Evolutionary conservation across 2,113 vertebrate genomes (phyloP).

Genomic region (Megalops atlanticus): DNA sequence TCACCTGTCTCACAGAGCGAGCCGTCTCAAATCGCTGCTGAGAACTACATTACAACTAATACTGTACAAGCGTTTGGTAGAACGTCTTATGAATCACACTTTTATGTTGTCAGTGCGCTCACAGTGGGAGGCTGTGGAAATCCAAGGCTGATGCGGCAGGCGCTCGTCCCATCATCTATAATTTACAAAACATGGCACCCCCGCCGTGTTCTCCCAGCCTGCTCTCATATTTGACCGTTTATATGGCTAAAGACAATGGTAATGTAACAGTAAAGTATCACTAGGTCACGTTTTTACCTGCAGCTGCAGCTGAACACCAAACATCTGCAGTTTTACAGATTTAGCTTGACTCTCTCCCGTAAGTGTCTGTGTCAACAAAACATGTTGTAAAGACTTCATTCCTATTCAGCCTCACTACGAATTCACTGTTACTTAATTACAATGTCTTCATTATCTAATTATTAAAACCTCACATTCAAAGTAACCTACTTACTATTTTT

Average conservation of each 20-base stretch:
- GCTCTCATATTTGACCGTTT: neutral
- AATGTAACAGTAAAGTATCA: constrained; percentile 10
- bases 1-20: constrained; percentile 29
- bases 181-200: neutral
- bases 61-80: constrained; percentile 62
- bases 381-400: neutral
- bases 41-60: constrained; percentile 50
- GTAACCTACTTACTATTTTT: neutral
- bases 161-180: no score
- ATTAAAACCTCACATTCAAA: neutral
- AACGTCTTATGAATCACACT: constrained; percentile 55
- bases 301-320: no score
- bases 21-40: constrained; percentile 23
- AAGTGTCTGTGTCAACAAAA: neutral
- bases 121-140: constrained; percentile 44
- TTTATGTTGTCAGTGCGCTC: constrained; percentile 46
- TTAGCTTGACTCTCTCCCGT: neutral
- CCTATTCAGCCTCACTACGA: neutral
- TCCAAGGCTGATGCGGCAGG: neutral
- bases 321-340: no score
- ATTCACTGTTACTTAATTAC: neutral
- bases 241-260: neutral
- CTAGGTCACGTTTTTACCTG: neutral
- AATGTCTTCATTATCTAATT: neutral
- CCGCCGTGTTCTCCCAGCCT: neutral